A percentile compares a stretch with the other conserved stretches of the same genome.
Conservation (phyloP, 2,888 invertebrate species). For the Melanchra persicariae region DNA sequence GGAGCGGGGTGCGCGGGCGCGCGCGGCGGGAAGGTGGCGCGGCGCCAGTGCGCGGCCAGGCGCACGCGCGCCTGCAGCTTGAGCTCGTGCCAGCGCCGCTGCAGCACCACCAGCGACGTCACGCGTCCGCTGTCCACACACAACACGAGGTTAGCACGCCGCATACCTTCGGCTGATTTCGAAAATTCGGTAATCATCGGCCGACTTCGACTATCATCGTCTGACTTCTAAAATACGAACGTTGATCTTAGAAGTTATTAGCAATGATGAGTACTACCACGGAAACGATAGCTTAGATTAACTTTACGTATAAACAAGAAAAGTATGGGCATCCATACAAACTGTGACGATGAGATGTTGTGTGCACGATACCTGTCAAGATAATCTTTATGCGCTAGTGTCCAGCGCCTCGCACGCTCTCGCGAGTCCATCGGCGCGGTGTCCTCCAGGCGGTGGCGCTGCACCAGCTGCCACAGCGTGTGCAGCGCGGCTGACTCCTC, state of each 20-base stretch:
- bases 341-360: no score
- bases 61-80: slow-evolving; percentile 59
- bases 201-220: no score
- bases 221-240: no score
- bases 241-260: no score
- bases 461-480: slow-evolving; percentile 66
- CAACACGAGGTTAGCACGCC: not conserved
- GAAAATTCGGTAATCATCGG: not conserved
- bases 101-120: slow-evolving; percentile 68
- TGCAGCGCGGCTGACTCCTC: slow-evolving; percentile 62
- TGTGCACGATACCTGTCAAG: slow-evolving; percentile 19
- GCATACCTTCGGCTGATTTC: no score
- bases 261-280: no score
- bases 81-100: slow-evolving; percentile 75
- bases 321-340: no score
- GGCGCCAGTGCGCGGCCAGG: slow-evolving; percentile 41
- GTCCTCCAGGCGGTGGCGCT: slow-evolving; percentile 49
- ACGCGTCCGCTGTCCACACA: slow-evolving; percentile 41
- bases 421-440: slow-evolving; percentile 19
- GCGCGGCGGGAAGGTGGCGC: slow-evolving; percentile 13
- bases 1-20: not conserved
- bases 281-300: no score
- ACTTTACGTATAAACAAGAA: no score
- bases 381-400: slow-evolving; percentile 37
- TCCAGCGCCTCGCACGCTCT: slow-evolving; percentile 49